Evolutionary conservation across 2,797 vertebrate species (phyloP).

Genomic region (Anabas testudineus): DNA sequence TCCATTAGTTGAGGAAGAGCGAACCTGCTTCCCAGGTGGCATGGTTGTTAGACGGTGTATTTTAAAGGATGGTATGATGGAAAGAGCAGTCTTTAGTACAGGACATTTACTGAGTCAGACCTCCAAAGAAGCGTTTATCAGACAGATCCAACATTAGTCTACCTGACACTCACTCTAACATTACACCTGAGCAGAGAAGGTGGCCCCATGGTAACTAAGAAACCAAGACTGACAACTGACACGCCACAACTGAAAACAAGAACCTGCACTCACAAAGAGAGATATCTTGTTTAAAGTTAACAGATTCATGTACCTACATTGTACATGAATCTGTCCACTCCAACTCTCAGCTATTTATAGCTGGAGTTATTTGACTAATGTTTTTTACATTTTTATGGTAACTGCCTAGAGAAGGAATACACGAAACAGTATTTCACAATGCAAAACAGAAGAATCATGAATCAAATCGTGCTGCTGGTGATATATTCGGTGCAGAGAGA

Average conservation of each 20-base stretch:
- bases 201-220: slow-evolving; percentile 68
- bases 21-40: slow-evolving; percentile 70
- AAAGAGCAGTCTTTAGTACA: slow-evolving; percentile 17
- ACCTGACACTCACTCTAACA: slow-evolving; percentile 75
- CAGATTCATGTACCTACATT: not conserved
- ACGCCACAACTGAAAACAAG: slow-evolving; percentile 32
- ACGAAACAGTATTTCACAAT: not conserved
- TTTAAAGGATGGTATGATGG: slow-evolving; percentile 13
- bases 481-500: not conserved
- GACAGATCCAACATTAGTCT: slow-evolving; percentile 60
- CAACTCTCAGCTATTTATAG: not conserved
- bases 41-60: slow-evolving; percentile 44
- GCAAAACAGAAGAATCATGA: not conserved
- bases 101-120: slow-evolving; percentile 32
- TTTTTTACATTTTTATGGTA: not conserved
- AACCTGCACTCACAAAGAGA: not conserved
- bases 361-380: not conserved
- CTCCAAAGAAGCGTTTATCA: slow-evolving; percentile 48
- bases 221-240: slow-evolving; percentile 66
- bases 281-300: not conserved
- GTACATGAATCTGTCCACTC: not conserved
- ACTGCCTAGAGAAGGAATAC: not conserved
- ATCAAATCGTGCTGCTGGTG: not conserved
- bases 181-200: slow-evolving; percentile 70
- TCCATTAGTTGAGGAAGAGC: slow-evolving; percentile 82